A percentile compares a stretch with the other conserved stretches of the same genome.
Conservation (phyloP, 2,113 vertebrate species). For the Chaenocephalus aceratus region DNA sequence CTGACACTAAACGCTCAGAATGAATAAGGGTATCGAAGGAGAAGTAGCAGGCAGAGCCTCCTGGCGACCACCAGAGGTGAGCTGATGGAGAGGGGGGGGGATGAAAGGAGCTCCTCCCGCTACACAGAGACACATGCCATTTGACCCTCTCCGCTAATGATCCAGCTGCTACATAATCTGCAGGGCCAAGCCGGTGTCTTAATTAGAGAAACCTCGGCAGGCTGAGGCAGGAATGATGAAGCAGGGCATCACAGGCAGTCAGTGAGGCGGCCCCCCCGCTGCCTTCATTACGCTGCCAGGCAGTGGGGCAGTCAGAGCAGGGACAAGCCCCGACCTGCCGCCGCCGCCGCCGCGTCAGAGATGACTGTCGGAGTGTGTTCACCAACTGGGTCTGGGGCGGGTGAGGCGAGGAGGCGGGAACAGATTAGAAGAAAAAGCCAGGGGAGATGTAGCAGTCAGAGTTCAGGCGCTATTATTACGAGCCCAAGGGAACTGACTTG, state of each 20-base stretch:
- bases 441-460: slow-evolving; percentile 30
- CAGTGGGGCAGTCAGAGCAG: slow-evolving; percentile 50
- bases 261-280: slow-evolving; percentile 48
- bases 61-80: slow-evolving; percentile 43
- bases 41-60: slow-evolving; percentile 33
- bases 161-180: slow-evolving; percentile 79
- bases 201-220: slow-evolving; percentile 74
- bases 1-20: not conserved
- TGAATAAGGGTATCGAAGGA: slow-evolving; percentile 15
- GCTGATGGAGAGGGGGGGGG: slow-evolving; percentile 48
- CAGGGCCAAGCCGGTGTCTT: slow-evolving; percentile 61
- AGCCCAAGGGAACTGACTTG: slow-evolving; percentile 42
- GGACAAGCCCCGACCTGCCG: slow-evolving; percentile 58
- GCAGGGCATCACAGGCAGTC: slow-evolving; percentile 44
- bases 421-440: slow-evolving; percentile 23
- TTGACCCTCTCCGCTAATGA: slow-evolving; percentile 76
- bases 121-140: slow-evolving; percentile 61
- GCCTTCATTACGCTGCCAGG: slow-evolving; percentile 63
- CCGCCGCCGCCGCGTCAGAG: slow-evolving; percentile 41
- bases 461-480: slow-evolving; percentile 51
- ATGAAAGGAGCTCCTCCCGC: slow-evolving; percentile 57
- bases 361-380: slow-evolving; percentile 44
- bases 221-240: slow-evolving; percentile 68
- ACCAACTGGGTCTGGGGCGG: slow-evolving; percentile 32
- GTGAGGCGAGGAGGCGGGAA: slow-evolving; percentile 14